phyloP scores from a whole-genome alignment of 2,797 vertebrate genomes.

The Sebastes jordani region DNA sequence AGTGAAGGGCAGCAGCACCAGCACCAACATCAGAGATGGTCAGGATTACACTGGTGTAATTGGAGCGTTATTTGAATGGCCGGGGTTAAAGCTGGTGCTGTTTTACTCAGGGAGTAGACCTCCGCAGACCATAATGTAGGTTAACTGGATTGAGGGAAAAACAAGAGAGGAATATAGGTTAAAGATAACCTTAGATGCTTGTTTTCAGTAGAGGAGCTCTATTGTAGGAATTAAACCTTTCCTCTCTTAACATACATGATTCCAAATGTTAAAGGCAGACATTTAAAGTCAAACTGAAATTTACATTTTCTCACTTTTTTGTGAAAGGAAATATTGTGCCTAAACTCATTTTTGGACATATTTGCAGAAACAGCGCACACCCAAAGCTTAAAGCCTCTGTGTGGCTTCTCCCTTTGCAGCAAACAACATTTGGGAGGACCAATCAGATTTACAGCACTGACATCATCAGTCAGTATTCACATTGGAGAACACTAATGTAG shows the following conservation, averaged over 20 bases:
- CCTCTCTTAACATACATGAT: background rate
- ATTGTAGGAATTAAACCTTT: background rate
- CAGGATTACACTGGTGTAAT: constrained; percentile 64
- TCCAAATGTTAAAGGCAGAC: background rate
- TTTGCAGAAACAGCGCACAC: background rate
- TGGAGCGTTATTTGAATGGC: constrained; percentile 49
- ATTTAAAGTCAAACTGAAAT: background rate
- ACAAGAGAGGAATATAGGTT: constrained; percentile 44
- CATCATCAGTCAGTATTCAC: background rate
- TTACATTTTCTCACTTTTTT: background rate
- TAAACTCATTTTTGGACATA: background rate
- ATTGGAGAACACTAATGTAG: background rate
- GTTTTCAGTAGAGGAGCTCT: background rate
- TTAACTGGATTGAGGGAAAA: constrained; percentile 46
- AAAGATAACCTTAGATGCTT: constrained; percentile 25
- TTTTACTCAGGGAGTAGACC: constrained; percentile 16
- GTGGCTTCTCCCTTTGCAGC: background rate
- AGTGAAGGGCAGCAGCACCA: constrained; percentile 5
- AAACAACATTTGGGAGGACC: background rate
- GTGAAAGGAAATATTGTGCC: background rate
- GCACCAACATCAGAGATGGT: background rate
- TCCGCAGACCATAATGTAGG: constrained; percentile 50
- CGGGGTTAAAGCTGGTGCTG: constrained; percentile 55
- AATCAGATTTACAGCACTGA: background rate
- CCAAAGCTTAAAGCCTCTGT: background rate